Percentiles rank a stretch among this genome's conserved stretches.
Evolutionary conservation across 2,888 invertebrate species (phyloP).

Genomic region (Spicauda simplicius): DNA sequence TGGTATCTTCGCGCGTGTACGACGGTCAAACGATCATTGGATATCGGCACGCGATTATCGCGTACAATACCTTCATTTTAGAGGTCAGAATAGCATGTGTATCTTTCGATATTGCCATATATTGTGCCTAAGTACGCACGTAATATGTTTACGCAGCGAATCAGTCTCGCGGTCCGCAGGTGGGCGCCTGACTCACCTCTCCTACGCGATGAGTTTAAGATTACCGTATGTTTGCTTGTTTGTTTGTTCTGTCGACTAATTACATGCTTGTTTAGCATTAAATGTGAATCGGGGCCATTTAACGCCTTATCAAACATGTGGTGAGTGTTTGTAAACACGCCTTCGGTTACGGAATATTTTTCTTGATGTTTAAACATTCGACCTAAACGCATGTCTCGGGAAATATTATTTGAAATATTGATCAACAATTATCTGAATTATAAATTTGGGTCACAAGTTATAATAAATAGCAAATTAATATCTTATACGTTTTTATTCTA

Average conservation of each 20-base stretch:
- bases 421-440: no score
- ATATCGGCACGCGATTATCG: conserved; percentile 9
- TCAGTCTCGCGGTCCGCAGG: conserved; percentile 48
- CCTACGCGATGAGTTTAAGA: conserved; percentile 12
- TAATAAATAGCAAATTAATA: no score
- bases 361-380: background rate
- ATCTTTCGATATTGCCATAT: background rate
- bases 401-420: background rate
- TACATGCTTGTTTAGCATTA: conserved; percentile 6
- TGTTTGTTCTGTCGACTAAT: conserved; percentile 12
- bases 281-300: conserved; percentile 4
- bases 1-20: conserved; percentile 19
- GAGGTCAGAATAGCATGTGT: conserved; percentile 1
- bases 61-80: background rate
- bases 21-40: conserved; percentile 2
- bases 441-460: no score
- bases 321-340: conserved; percentile 26
- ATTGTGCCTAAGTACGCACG: conserved; percentile 10
- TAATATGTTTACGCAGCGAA: conserved; percentile 32
- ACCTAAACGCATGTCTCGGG: background rate
- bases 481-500: no score
- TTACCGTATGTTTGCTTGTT: conserved; percentile 34
- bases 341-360: conserved; percentile 6
- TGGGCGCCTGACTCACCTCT: conserved; percentile 56
- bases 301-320: conserved; percentile 23